phyloP scores from a whole-genome alignment of 2,888 invertebrate genomes.

The Pediacus dermestoides region DNA sequence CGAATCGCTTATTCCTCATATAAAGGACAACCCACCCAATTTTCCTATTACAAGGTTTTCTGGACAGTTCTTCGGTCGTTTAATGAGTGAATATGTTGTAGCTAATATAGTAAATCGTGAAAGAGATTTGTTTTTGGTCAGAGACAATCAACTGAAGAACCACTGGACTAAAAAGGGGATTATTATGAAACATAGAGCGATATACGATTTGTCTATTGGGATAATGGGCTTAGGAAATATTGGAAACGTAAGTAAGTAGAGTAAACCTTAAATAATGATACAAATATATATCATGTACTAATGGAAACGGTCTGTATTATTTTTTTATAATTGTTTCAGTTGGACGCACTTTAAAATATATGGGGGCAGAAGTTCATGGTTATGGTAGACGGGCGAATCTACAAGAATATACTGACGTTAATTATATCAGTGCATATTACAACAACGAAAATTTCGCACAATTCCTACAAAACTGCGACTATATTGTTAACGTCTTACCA shows the following conservation, averaged over 20 bases:
- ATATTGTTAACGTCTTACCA: conserved; percentile 55
- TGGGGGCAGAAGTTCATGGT: conserved; percentile 48
- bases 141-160: conserved; percentile 42
- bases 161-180: conserved; percentile 44
- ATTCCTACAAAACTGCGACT: conserved; percentile 53
- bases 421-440: conserved; percentile 37
- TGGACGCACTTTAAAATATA: conserved; percentile 47
- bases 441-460: conserved; percentile 39
- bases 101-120: conserved; percentile 52
- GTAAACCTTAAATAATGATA: conserved; percentile 8
- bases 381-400: conserved; percentile 25
- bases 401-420: conserved; percentile 19
- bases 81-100: conserved; percentile 54
- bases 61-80: conserved; percentile 48
- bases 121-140: conserved; percentile 45
- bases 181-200: conserved; percentile 43
- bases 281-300: conserved; percentile 12
- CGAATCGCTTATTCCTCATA: conserved; percentile 38
- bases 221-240: conserved; percentile 56
- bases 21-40: conserved; percentile 34
- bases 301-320: conserved; percentile 10
- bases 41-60: conserved; percentile 47
- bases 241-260: conserved; percentile 49
- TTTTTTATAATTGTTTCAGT: conserved; percentile 39
- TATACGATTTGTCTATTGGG: conserved; percentile 53